phyloP scores from a whole-genome alignment of 2,113 vertebrate genomes.

The Microcebus jonahi region DNA sequence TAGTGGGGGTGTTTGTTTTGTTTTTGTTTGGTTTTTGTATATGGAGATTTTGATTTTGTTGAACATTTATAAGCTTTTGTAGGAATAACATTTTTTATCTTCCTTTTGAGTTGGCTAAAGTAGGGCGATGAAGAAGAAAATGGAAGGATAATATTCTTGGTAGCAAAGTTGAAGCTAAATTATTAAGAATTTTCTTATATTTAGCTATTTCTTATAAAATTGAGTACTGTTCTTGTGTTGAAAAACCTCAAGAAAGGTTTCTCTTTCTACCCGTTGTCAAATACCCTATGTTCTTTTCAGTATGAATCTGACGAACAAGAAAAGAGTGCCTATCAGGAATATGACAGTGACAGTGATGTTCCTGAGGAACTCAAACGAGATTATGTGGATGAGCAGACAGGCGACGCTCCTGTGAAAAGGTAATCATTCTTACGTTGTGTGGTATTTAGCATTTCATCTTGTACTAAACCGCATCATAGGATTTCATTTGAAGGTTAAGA shows the following conservation, averaged over 20 bases:
- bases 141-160: background rate
- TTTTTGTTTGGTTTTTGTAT: background rate
- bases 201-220: background rate
- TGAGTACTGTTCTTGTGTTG: background rate
- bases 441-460: background rate
- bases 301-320: conserved; percentile 99
- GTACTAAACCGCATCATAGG: background rate
- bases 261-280: background rate
- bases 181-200: conserved; percentile 20
- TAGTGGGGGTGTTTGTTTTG: background rate
- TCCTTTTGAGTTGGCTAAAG: background rate
- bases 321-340: conserved; percentile 97
- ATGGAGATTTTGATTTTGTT: background rate
- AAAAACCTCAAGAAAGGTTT: background rate
- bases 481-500: background rate
- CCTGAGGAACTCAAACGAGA: conserved; percentile 97
- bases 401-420: conserved; percentile 96
- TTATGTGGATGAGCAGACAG: conserved; percentile 98
- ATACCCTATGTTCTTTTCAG: conserved; percentile 79
- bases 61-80: conserved; percentile 13
- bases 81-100: conserved; percentile 25
- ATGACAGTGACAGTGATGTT: conserved; percentile 98
- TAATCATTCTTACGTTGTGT: conserved; percentile 56
- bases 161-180: conserved; percentile 28
- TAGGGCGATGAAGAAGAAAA: background rate